Evolutionary conservation across 2,888 invertebrate genomes (phyloP), one percentile per base, ranked within the genome.

Genomic region (Eristalis pertinax): DNA sequence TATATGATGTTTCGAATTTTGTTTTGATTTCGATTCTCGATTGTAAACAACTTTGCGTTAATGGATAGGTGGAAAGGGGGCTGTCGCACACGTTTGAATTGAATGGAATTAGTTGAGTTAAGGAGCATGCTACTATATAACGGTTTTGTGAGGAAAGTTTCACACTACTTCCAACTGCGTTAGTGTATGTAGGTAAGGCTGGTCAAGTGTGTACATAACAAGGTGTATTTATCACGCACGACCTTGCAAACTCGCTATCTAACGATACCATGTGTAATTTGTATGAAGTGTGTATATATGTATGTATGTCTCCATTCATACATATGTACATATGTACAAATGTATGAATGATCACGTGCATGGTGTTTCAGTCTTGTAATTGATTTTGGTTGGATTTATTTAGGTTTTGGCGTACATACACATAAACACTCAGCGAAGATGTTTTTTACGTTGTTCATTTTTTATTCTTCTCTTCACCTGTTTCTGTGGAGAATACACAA

Each of bases 1-100:
- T 64, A 68, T 29, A 68, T 29, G n/a, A 64, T 41, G 19, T 67
- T 68, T 73, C 4, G 19, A n/a, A 63, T 74, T 84, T 84, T 84
- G 81, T 84, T 84, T 81, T 84, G 84, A 72, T 80, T 74, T 74
- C 58, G 43, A n/a, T 41, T 32, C 58, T 73, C 60, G 41, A 41
- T 62, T 82, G 67, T 68, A 69, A 68, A 74, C 80, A 69, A 26
- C 29, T 19, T 19, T 7, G 8, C 50, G 50, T 8, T 50, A 4
- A 8, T 50, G 5, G 50, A 8, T 50, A 50, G 19, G 5, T 50
- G 19, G 19, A 4, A 10, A 50, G 1, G n/a, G 19, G 50, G 19
- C 2, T 19, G 50, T 2, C 19, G 19, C 1, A 50, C 19, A 19
- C n/a, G 15, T 43, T 15, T 43, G 43, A n/a, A n/a, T 5, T 19